These are phyloP conservation scores for Geothlypis trichas DNA, from an alignment of 2,113 vertebrate species.

Conservation along the genomic window DNA sequence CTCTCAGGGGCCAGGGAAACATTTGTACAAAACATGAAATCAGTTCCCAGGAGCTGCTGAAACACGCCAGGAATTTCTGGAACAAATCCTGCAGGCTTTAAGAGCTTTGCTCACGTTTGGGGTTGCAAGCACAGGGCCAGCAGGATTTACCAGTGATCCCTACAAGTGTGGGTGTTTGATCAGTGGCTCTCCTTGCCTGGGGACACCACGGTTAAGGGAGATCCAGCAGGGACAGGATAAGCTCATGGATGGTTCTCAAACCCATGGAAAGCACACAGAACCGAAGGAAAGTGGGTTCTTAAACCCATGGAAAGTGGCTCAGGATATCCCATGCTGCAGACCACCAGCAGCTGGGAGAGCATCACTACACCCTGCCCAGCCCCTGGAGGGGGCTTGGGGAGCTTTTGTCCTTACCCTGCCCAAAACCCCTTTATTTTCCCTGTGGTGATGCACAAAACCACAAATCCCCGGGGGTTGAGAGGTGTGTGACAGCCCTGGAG, in stretches of 20 bases:
- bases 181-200: not conserved
- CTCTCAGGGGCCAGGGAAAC: not conserved
- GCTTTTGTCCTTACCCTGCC: not conserved
- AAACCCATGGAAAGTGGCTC: not conserved
- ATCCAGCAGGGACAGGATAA: not conserved
- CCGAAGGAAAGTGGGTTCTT: too few species aligned
- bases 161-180: accelerated
- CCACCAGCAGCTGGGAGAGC: not conserved
- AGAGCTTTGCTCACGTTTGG: not conserved
- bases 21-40: not conserved
- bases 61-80: not conserved
- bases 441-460: not conserved
- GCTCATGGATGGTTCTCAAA: not conserved
- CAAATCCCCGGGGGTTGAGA: not conserved
- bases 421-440: not conserved
- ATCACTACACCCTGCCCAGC: accelerated
- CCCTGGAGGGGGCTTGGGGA: not conserved
- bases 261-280: accelerated
- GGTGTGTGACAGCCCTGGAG: too few species aligned
- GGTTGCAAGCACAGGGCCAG: not conserved
- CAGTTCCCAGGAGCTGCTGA: not conserved
- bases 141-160: not conserved
- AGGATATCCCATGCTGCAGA: not conserved
- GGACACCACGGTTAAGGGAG: not conserved
- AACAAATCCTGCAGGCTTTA: not conserved